Evolutionary conservation across 2,888 invertebrate species (phyloP).

Genomic region (Zelleria hepariella): DNA sequence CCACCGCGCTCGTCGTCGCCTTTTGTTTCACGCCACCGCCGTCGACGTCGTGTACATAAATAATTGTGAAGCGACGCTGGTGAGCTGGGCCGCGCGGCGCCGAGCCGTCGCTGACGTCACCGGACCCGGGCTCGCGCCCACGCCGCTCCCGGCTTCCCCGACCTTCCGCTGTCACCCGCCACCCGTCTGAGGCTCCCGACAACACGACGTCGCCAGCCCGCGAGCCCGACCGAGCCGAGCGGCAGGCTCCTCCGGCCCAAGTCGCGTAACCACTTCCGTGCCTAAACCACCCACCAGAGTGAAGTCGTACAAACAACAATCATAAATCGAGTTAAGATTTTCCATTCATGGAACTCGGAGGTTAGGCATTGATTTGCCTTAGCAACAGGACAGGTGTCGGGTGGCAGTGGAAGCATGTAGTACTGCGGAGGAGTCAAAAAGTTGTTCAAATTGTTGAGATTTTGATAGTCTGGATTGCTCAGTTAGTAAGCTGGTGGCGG

Average conservation of each 20-base stretch:
- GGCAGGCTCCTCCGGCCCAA: neutral
- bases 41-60: slow-evolving; percentile 62
- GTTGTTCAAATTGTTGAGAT: slow-evolving; percentile 10
- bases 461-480: slow-evolving; percentile 42
- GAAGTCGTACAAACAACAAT: neutral
- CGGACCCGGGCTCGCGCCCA: slow-evolving; percentile 55
- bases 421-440: neutral
- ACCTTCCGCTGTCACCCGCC: slow-evolving; percentile 55
- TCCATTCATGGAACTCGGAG: slow-evolving; percentile 56
- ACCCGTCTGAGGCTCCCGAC: slow-evolving; percentile 25
- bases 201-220: neutral
- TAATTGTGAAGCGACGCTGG: slow-evolving; percentile 62
- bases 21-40: slow-evolving; percentile 57
- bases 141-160: slow-evolving; percentile 63
- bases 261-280: neutral
- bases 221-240: neutral
- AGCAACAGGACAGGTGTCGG: slow-evolving; percentile 43
- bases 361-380: slow-evolving; percentile 53
- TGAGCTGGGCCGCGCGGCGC: slow-evolving; percentile 51
- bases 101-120: slow-evolving; percentile 68
- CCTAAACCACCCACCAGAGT: neutral
- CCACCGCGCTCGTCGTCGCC: slow-evolving; percentile 43
- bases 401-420: slow-evolving; percentile 40
- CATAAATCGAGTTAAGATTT: slow-evolving; percentile 32
- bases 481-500: slow-evolving; percentile 46